Evolutionary conservation across 2,113 vertebrate species (phyloP).

Genomic region (Periophthalmus modestus): DNA sequence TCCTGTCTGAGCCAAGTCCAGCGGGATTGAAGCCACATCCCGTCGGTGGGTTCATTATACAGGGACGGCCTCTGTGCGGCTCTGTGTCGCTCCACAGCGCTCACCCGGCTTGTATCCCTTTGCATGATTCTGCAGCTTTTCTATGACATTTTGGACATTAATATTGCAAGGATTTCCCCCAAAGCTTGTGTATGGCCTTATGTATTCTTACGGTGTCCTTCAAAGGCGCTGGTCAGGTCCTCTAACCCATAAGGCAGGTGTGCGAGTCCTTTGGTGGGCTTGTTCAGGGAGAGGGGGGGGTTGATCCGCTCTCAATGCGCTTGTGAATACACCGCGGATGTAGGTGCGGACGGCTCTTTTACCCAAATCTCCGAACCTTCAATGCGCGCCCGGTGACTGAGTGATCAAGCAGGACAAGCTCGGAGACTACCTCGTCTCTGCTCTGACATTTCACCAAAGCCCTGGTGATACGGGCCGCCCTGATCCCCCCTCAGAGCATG

Average conservation of each 20-base stretch:
- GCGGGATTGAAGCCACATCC: constrained; percentile 47
- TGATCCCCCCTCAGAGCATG: constrained; percentile 52
- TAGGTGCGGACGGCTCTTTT: constrained; percentile 19
- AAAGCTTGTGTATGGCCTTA: constrained; percentile 65
- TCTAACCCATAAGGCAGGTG: constrained; percentile 43
- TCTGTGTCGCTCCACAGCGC: constrained; percentile 55
- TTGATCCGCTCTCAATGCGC: constrained; percentile 44
- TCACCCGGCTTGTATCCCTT: constrained; percentile 45
- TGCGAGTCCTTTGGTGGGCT: constrained; percentile 13
- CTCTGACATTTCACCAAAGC: constrained; percentile 70
- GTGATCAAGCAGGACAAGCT: constrained; percentile 67
- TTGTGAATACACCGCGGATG: constrained; percentile 12
- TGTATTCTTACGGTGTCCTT: constrained; percentile 47
- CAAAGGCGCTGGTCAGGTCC: constrained; percentile 55
- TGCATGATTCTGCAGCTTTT: constrained; percentile 64
- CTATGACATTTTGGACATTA: constrained; percentile 86
- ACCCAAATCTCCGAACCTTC: constrained; percentile 63
- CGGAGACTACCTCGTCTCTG: constrained; percentile 35
- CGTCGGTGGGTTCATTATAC: constrained; percentile 62
- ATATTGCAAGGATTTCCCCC: constrained; percentile 79
- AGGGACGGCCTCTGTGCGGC: constrained; percentile 29
- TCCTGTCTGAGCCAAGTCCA: constrained; percentile 32
- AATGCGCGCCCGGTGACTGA: constrained; percentile 54
- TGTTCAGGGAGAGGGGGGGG: constrained; percentile 33
- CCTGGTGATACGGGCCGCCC: constrained; percentile 45